Percentiles rank a stretch among this genome's conserved stretches.
Evolutionary conservation across 2,888 invertebrate genomes (phyloP).

Genomic region (Miltochrista miniata): DNA sequence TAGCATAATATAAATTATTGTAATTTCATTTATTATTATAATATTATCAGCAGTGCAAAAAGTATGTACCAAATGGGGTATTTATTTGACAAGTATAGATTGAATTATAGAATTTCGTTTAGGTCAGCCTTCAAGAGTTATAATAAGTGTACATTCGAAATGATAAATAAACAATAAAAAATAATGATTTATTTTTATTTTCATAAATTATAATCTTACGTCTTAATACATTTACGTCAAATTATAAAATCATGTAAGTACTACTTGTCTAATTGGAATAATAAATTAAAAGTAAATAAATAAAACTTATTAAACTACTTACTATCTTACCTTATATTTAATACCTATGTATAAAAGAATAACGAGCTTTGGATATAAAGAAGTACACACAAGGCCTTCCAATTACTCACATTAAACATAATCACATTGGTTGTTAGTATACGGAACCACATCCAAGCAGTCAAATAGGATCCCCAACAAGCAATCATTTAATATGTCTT

Average conservation of each 20-base stretch:
- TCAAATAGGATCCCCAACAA: too few species aligned
- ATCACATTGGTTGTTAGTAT: too few species aligned
- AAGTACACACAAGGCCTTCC: too few species aligned
- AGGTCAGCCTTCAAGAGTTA: conserved; percentile 50
- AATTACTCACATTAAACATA: too few species aligned
- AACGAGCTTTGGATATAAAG: too few species aligned
- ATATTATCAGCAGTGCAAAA: conserved; percentile 34
- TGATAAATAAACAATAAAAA: conserved; percentile 45
- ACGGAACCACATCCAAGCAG: too few species aligned
- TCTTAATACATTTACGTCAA: conserved; percentile 5
- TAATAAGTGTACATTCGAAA: conserved; percentile 58
- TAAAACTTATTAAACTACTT: too few species aligned
- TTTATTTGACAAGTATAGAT: conserved; percentile 31
- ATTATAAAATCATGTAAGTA: background rate
- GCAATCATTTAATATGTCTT: too few species aligned
- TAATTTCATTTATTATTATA: conserved; percentile 31
- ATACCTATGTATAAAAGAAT: too few species aligned
- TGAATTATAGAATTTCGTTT: conserved; percentile 28
- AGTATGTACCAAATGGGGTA: conserved; percentile 33
- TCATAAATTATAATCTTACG: background rate
- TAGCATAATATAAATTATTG: conserved; percentile 36
- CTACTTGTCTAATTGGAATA: background rate
- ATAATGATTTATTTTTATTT: conserved; percentile 27
- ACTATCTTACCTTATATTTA: too few species aligned
- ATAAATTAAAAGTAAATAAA: too few species aligned